Evolutionary conservation across 2,797 vertebrate species (phyloP).

Genomic region (Gallinago solitaria): DNA sequence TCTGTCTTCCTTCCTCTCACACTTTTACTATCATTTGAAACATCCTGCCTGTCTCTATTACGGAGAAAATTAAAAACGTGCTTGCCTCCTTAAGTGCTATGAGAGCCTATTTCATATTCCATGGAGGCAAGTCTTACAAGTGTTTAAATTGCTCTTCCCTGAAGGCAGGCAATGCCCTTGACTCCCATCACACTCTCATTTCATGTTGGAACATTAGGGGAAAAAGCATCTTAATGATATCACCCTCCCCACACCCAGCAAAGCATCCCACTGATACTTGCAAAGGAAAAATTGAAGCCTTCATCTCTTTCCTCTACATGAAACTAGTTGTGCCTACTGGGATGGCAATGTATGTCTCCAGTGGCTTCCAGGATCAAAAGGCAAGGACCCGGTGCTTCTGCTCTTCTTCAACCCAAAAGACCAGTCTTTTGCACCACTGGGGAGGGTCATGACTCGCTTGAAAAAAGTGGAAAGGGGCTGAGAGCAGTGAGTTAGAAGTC

Average conservation of each 20-base stretch:
- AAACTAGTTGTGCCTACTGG: neutral
- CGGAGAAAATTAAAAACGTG: slow-evolving; percentile 35
- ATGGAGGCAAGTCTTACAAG: neutral
- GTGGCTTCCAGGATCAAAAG: neutral
- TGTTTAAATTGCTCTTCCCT: slow-evolving; percentile 11
- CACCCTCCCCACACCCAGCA: neutral
- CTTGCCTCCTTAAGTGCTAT: slow-evolving; percentile 6
- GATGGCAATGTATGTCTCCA: neutral
- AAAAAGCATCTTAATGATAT: neutral
- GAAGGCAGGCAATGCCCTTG: slow-evolving; percentile 5
- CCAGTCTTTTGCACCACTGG: neutral
- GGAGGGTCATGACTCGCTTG: neutral
- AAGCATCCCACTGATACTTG: neutral
- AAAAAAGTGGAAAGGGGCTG: neutral
- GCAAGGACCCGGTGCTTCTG: neutral
- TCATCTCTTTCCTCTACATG: neutral
- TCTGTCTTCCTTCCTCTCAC: neutral
- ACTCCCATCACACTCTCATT: neutral
- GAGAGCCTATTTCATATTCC: slow-evolving; percentile 28
- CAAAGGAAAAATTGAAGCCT: neutral
- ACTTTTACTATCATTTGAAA: neutral
- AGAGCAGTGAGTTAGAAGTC: neutral
- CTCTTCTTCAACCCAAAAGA: neutral
- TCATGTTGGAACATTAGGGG: neutral
- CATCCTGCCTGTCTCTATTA: neutral